Evolutionary conservation across 2,797 vertebrate genomes (phyloP).

Genomic region (Pseudocheirus occidentalis): DNA sequence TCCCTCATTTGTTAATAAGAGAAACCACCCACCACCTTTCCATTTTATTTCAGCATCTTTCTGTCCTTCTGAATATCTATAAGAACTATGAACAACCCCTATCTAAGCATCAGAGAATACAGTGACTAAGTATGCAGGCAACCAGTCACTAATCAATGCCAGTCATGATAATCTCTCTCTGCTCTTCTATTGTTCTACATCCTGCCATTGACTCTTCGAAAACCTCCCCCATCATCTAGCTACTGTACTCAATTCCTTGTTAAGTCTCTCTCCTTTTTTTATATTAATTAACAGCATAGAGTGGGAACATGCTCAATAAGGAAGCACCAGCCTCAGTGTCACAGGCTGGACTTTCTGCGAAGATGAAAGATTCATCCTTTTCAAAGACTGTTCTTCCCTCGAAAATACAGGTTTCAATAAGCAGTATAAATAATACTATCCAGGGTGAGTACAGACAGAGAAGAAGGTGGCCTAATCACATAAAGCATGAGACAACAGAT

Average conservation of each 20-base stretch:
- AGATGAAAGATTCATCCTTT: neutral
- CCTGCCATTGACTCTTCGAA: neutral
- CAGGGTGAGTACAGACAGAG: neutral
- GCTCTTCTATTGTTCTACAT: neutral
- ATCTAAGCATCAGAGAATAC: slow-evolving; percentile 1
- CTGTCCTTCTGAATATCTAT: neutral
- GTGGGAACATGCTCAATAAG: neutral
- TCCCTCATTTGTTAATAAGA: neutral
- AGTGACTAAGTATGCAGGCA: neutral
- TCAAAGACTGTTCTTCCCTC: neutral
- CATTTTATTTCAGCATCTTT: neutral
- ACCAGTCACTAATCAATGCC: neutral
- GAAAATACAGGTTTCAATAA: neutral
- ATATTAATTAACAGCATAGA: neutral
- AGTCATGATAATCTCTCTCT: neutral
- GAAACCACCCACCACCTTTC: neutral
- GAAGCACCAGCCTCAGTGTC: neutral
- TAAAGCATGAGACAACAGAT: neutral
- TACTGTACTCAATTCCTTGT: neutral
- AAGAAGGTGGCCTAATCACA: neutral
- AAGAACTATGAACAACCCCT: slow-evolving; percentile 4
- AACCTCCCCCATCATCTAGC: neutral
- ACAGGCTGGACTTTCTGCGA: neutral
- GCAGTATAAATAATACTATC: neutral
- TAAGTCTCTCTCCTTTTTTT: neutral